Evolutionary conservation across 2,113 vertebrate genomes (phyloP).

Genomic region (Cairina moschata): DNA sequence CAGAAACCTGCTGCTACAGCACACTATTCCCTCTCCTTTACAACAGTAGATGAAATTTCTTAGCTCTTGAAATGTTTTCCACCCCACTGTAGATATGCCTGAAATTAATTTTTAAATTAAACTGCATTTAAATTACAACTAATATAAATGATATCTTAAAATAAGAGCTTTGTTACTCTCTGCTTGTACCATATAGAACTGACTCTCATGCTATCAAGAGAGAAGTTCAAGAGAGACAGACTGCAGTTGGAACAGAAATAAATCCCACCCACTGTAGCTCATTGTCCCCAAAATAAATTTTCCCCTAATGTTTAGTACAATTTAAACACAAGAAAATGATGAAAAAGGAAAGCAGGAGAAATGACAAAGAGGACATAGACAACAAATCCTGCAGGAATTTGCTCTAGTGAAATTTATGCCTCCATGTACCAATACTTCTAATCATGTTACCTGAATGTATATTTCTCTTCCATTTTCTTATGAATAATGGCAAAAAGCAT

Average conservation of each 20-base stretch:
- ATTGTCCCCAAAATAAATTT: background rate
- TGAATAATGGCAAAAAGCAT: background rate
- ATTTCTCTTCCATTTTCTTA: background rate
- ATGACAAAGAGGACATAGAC: background rate
- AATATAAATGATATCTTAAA: background rate
- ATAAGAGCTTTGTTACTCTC: background rate
- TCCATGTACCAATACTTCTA: background rate
- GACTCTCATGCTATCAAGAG: background rate
- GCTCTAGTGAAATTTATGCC: fast-evolving
- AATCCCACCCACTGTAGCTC: background rate
- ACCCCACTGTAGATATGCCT: background rate
- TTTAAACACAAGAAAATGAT: background rate
- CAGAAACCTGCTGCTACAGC: background rate
- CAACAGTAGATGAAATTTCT: background rate
- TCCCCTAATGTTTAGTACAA: background rate
- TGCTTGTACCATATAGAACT: background rate
- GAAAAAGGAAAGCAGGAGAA: background rate
- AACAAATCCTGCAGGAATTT: background rate
- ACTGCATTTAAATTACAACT: background rate
- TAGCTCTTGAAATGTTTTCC: background rate
- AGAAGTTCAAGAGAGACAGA: background rate
- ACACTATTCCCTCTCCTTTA: background rate
- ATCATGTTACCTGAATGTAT: background rate
- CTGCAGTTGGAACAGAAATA: background rate
- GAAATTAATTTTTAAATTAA: background rate